A percentile compares a stretch with the other conserved stretches of the same genome.
Evolutionary conservation across 2,888 invertebrate species (phyloP).

Genomic region (Stenodema calcarata): DNA sequence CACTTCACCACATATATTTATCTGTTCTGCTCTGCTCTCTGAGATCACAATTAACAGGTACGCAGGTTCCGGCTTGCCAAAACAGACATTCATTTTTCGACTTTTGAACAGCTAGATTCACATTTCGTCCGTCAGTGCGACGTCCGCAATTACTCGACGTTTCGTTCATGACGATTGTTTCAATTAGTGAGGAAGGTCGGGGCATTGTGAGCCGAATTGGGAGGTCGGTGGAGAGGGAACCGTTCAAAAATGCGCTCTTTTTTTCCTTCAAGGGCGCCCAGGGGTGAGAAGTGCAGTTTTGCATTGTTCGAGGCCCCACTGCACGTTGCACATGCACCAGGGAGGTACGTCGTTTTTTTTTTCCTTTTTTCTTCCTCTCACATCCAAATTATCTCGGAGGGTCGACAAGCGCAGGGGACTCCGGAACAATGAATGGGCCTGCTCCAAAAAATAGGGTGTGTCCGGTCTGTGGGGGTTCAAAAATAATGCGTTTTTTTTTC

Average conservation of each 20-base stretch:
- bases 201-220: not conserved
- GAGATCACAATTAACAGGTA: no score
- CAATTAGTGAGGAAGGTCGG: not conserved
- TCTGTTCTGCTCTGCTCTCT: no score
- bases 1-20: no score
- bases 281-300: conserved; percentile 19
- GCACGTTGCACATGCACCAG: conserved; percentile 15
- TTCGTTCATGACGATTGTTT: conserved; percentile 18
- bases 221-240: no score
- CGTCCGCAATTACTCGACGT: conserved; percentile 15
- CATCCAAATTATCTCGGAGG: not conserved
- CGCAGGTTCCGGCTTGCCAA: no score
- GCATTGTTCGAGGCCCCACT: conserved; percentile 1
- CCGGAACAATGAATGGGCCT: not conserved
- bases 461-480: not conserved
- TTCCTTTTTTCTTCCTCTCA: no score
- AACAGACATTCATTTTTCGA: no score
- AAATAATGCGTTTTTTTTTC: not conserved
- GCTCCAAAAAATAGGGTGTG: not conserved
- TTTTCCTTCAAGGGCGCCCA: conserved; percentile 25
- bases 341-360: not conserved
- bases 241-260: not conserved
- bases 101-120: no score
- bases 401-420: not conserved
- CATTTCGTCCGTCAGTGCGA: not conserved